Base-by-base conservation (phyloP, 2,797 vertebrate genomes). In the Falco columbarius region DNA sequence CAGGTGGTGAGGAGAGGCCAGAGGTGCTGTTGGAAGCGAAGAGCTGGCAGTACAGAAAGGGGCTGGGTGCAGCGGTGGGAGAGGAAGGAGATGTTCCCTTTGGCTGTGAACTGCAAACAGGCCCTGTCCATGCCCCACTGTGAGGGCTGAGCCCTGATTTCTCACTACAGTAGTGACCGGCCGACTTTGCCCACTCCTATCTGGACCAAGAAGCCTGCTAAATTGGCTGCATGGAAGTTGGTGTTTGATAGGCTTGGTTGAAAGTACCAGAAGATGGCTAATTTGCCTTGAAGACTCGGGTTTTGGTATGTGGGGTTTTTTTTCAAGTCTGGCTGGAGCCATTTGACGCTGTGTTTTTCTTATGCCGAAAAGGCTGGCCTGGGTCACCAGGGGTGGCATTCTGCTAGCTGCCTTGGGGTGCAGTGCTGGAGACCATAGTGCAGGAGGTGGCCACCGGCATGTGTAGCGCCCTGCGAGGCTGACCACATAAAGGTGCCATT, bases 171-270 rank as follows among this genome's bases (percentile, higher is more conserved):
- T 14, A 51, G 17, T 34, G 68, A 36, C 40, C 13, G 32, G 44
- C 23, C 0, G 0, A 9, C 10, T 2, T 34, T 38, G 27, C 15
- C 46, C 0, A 1, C 30, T 80, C 55, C 0, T 0, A 17, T 10
- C 51, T 12, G 10, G 32, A 61, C 34, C 38, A 23, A 58, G 56
- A 15, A 47, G 27, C 34, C 36, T 58, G 17, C 10, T 70, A 26
- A 32, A 42, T 47, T 1, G 1, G 32, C 72, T 55, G 24, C 2
- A 0, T 46, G 49, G 68, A 63, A 30, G 38, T 6, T 56, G 30
- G 4, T 34, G 32, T 46, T 83, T 47, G 61, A 52, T 68, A 34
- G 34, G 9, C 32, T 79, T 42, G 23, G 38, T 26, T 59, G 63
- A 55, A 59, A 59, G 15, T 54, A 18, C 1, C 1, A 61, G 40